These are phyloP conservation scores for Drosophila nikananu DNA, from an alignment of 1,140 invertebrate species.

Conservation along the genomic window DNA sequence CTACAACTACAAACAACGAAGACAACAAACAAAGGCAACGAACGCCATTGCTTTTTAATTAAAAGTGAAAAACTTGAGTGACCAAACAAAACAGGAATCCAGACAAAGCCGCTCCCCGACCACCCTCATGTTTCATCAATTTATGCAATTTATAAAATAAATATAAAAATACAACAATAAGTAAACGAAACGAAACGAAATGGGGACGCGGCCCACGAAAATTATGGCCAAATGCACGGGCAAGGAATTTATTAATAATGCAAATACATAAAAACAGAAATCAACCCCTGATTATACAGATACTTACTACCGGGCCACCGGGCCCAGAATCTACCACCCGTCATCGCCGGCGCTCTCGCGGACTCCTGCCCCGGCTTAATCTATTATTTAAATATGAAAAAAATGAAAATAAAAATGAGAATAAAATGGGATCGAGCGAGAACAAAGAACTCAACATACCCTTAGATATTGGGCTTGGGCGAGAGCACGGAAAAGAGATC, in stretches of 20 bases:
- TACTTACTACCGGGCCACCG: constrained; percentile 56
- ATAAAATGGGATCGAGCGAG: constrained; percentile 44
- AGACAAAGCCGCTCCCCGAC: constrained; percentile 27
- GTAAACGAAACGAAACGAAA: constrained; percentile 49
- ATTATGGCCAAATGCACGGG: constrained; percentile 74
- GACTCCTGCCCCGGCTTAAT: constrained; percentile 65
- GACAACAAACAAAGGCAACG: constrained; percentile 41
- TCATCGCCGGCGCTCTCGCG: constrained; percentile 16
- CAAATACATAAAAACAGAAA: constrained; percentile 83
- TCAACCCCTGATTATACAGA: constrained; percentile 84
- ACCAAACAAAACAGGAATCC: constrained; percentile 67
- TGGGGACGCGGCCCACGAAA: constrained; percentile 48
- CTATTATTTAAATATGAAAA: constrained; percentile 83
- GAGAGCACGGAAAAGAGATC: constrained; percentile 8
- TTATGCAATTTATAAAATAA: constrained; percentile 84
- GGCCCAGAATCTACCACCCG: constrained; percentile 51
- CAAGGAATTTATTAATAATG: constrained; percentile 84
- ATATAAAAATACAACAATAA: constrained; percentile 79
- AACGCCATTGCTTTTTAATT: constrained; percentile 78
- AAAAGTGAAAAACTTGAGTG: constrained; percentile 80
- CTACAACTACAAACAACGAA: constrained; percentile 46
- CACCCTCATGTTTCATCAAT: constrained; percentile 75
- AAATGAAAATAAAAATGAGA: constrained; percentile 74
- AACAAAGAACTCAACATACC: constrained; percentile 48
- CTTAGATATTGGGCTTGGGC: constrained; percentile 15